phyloP scores from a whole-genome alignment of 1,140 invertebrate genomes.

The Varroa destructor region DNA sequence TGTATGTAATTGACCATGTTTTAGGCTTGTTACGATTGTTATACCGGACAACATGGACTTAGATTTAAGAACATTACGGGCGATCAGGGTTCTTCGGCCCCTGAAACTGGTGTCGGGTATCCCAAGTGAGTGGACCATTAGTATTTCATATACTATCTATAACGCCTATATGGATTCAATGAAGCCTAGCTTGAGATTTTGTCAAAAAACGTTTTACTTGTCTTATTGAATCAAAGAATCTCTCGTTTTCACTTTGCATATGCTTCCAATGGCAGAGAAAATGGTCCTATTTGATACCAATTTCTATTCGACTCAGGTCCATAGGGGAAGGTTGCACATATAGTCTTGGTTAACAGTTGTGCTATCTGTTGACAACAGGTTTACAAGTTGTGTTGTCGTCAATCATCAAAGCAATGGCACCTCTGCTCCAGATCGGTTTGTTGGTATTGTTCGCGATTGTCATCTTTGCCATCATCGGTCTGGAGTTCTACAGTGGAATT shows the following conservation, averaged over 20 bases:
- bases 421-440: conserved; percentile 96
- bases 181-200: neutral
- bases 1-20: conserved; percentile 26
- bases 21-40: conserved; percentile 35
- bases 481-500: conserved; percentile 98
- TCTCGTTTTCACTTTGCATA: too few relatives aligned
- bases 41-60: conserved; percentile 36
- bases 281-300: too few relatives aligned
- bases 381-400: conserved; percentile 99
- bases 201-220: neutral
- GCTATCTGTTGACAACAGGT: conserved; percentile 50
- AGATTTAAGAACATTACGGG: conserved; percentile 46
- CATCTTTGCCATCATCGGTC: conserved; percentile 99
- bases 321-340: too few relatives aligned
- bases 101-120: conserved; percentile 53
- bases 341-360: too few relatives aligned
- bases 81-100: conserved; percentile 48
- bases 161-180: too few relatives aligned
- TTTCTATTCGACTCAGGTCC: too few relatives aligned
- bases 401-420: conserved; percentile 99
- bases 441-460: conserved; percentile 99
- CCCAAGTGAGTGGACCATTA: conserved; percentile 45
- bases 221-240: too few relatives aligned
- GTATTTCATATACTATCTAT: neutral
- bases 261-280: too few relatives aligned